Evolutionary conservation across 2,888 invertebrate genomes (phyloP).

Genomic region (Volucella inanis): DNA sequence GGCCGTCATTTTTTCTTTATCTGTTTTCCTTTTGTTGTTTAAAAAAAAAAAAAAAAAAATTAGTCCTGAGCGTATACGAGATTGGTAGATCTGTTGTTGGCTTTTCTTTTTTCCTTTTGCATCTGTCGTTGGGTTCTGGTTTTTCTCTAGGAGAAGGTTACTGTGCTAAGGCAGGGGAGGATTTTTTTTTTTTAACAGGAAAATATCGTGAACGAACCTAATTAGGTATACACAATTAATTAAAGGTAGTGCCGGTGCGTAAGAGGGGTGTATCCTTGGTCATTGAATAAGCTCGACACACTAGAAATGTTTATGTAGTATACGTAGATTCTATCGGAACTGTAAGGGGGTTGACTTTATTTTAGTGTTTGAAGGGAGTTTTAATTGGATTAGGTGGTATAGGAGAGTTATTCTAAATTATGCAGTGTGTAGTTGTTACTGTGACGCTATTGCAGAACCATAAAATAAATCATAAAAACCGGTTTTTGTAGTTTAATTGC

Average conservation of each 20-base stretch:
- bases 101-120: constrained; percentile 8
- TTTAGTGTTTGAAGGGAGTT: too few species aligned
- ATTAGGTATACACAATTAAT: constrained; percentile 65
- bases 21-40: constrained; percentile 42
- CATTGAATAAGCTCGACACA: constrained; percentile 14
- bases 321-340: neutral
- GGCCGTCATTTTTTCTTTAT: constrained; percentile 52
- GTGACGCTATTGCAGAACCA: too few species aligned
- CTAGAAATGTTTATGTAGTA: neutral
- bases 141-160: constrained; percentile 37
- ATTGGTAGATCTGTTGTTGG: constrained; percentile 26
- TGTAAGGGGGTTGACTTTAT: neutral
- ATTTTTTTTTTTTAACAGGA: constrained; percentile 42
- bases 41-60: too few species aligned
- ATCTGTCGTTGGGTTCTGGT: constrained; percentile 5
- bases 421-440: too few species aligned
- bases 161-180: constrained; percentile 20
- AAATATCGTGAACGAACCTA: constrained; percentile 55
- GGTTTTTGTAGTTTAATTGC: too few species aligned
- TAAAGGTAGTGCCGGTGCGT: constrained; percentile 62
- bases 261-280: constrained; percentile 28
- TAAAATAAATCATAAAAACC: too few species aligned
- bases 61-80: constrained; percentile 33
- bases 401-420: too few species aligned
- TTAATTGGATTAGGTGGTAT: too few species aligned